Evolutionary conservation across 2,888 invertebrate species (phyloP), one percentile per base, ranked within the genome.

Genomic region (Luffia ferchaultella): DNA sequence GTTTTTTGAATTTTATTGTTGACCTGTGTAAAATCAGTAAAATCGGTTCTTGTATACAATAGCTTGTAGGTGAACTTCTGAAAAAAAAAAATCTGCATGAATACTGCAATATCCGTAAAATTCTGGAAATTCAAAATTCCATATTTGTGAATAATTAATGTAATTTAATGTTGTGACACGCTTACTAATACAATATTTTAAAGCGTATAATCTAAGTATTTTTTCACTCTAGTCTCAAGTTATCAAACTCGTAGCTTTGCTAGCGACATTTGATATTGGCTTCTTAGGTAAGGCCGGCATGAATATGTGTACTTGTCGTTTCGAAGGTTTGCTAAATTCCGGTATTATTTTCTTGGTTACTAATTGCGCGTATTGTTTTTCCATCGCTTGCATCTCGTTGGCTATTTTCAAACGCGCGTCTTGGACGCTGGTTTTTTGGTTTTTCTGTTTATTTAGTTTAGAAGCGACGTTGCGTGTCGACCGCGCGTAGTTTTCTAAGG

Each of bases 281-380:
- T 80, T 82, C 60, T 88, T 89, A 50, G 87, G 86, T 55, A 89
- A 71, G 64, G 87, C 78, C 0, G 91, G 91, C 85, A 91, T 89
- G 62, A 92, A 92, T 54, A 92, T 91, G 64, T 92, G 92, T 30
- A 92, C 77, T 63, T 93, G 91, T 56, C 88, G 85, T 61, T 88
- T 88, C 5, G 75, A 62, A 12, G 41, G 48, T 52, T 73, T 76
- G 30, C 62, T 66, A 2, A 76, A 61, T 53, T 83, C 73, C 0
- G 82, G 80, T 53, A 82, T 75, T 44, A 82, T 52, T 58, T 79
- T 83, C 59, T 77, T 80, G 53, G 63, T 78, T 47, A 83, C 55
- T 60, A 83, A 60, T 15, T 82, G 79, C 0, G 78, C 74, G 58
- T 82, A 83, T 47, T 83, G 79, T 57, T 74, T 80, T 53, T 79